Base-by-base conservation (phyloP, 2,113 vertebrate genomes). In the Nothocercus julius region DNA sequence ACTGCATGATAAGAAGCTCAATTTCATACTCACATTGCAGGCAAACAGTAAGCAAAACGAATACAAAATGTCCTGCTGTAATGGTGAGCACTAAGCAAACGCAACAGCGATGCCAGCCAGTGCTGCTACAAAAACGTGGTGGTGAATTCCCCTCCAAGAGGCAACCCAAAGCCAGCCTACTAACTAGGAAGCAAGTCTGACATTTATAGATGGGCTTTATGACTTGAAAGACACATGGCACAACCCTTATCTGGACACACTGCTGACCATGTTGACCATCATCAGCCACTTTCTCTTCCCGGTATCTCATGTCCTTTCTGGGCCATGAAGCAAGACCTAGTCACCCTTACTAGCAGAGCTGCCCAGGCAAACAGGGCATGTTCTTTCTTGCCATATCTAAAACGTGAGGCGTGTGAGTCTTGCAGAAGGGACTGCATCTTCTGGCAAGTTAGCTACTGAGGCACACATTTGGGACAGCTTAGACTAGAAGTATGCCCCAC, bases 21-120 rank as follows among this genome's bases (percentile, higher is more conserved):
- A 11, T 45, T 74, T 82, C 32, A 85, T 45, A 53, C 25, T 21
- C 40, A 58, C 5, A 6, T 3, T 42, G 49, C 24, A 11, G 36
- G 36, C 10, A 77, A 49, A 53, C 47, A 30, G 13, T 24, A 62
- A 73, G 78, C 11, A 32, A 63, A 51, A 40, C 18, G 22, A 53
- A n/a, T 18, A 22, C 30, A 24, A 24, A 62, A 75, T 53, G 28
- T 6, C 27, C 7, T 28, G 13, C 3, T 59, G 51, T 40, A 70
- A 3, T 0, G 1, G 19, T 21, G 20, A 34, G 28, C 44, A 15
- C 19, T 45, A 53, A 42, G 34, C 8, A 40, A n/a, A 5, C 62
- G 18, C 53, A 77, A 45, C 9, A 25, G 28, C 51, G 53, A 79
- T 63, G 58, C 24, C 58, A 58, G 36, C 3, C 40, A 62, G 24